Evolutionary conservation across 2,113 vertebrate species (phyloP).

Genomic region (Hypocryptadius cinnamomeus): DNA sequence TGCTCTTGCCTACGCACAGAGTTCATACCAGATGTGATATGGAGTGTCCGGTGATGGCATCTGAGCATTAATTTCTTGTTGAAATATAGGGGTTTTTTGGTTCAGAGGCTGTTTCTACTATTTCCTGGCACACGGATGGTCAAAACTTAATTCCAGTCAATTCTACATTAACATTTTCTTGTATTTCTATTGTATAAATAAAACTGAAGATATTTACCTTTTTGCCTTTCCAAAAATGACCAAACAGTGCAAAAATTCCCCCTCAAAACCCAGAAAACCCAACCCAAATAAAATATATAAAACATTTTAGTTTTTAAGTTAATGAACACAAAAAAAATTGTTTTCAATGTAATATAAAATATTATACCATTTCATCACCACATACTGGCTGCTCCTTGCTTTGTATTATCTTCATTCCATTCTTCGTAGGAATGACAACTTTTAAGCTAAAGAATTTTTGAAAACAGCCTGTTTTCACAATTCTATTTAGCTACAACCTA

Average conservation of each 20-base stretch:
- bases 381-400: background rate
- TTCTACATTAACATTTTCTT: background rate
- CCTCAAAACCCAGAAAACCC: background rate
- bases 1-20: background rate
- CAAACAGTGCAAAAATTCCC: background rate
- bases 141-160: background rate
- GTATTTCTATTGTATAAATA: background rate
- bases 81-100: fast-evolving
- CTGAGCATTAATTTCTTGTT: background rate
- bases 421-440: background rate
- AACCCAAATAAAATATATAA: background rate
- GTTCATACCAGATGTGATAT: background rate
- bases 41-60: background rate
- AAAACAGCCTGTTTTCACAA: background rate
- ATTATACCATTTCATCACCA: background rate
- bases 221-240: background rate
- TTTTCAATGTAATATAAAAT: background rate
- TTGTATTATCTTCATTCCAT: background rate
- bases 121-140: background rate
- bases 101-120: background rate
- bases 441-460: background rate
- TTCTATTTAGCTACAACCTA: background rate
- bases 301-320: background rate
- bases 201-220: background rate
- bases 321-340: background rate